Conservation (phyloP, 2,797 vertebrate genomes). For the Bovichtus diacanthus region DNA sequence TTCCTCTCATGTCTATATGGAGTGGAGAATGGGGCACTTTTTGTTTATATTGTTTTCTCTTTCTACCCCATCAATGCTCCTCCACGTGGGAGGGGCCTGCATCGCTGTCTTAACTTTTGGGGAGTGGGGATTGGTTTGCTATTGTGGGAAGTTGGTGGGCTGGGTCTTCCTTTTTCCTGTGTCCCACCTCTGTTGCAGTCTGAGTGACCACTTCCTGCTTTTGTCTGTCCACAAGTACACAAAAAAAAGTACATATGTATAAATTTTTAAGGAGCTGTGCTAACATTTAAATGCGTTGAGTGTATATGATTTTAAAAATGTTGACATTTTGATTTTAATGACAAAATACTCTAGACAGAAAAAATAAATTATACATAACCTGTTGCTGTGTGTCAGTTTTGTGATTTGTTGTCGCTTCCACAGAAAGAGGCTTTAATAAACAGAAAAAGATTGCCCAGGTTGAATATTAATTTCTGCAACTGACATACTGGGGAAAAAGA, state of each 20-base stretch:
- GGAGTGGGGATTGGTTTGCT: conserved; percentile 68
- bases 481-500: background rate
- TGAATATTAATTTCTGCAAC: background rate
- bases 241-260: conserved; percentile 93
- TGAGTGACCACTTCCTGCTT: conserved; percentile 87
- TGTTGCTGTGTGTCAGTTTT: conserved; percentile 43
- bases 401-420: background rate
- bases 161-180: conserved; percentile 62
- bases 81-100: conserved; percentile 48
- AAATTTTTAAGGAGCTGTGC: conserved; percentile 94
- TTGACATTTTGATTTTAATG: conserved; percentile 93
- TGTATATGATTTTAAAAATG: conserved; percentile 98
- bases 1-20: conserved; percentile 55
- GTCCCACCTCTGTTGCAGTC: conserved; percentile 69
- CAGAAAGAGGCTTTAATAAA: no score
- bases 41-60: conserved; percentile 48
- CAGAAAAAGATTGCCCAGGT: background rate
- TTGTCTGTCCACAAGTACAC: conserved; percentile 85
- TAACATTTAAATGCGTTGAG: conserved; percentile 93
- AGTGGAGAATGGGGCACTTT: conserved; percentile 64
- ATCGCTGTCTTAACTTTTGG: conserved; percentile 75
- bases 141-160: conserved; percentile 58
- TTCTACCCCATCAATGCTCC: conserved; percentile 37
- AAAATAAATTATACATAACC: conserved; percentile 85
- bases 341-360: conserved; percentile 88